Conservation (phyloP, 2,113 vertebrate genomes). For the Crotalus helleri region DNA sequence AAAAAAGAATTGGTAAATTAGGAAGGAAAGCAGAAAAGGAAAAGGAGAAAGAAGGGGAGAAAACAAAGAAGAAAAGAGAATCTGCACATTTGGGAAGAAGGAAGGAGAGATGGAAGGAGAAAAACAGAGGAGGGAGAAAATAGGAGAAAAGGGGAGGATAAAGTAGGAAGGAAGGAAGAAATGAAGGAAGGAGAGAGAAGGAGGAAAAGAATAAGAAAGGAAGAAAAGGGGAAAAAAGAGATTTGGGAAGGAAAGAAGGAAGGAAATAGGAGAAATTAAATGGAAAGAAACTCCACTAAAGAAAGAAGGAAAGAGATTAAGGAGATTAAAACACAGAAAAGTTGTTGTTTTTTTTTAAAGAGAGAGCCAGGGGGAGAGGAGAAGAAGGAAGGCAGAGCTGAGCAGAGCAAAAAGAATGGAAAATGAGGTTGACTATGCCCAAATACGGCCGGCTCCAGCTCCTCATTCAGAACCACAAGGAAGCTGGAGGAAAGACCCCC, state of each 20-base stretch:
- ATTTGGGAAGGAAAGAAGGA: neutral
- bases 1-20: no score
- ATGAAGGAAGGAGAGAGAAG: neutral
- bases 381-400: no score
- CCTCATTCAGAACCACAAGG: no score
- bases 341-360: neutral
- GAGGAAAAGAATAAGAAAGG: neutral
- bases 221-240: neutral
- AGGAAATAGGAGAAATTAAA: neutral
- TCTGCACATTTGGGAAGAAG: neutral
- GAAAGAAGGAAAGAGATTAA: neutral
- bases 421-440: neutral
- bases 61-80: neutral
- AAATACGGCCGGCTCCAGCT: no score
- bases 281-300: neutral
- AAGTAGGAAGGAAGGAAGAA: neutral
- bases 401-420: neutral
- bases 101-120: no score
- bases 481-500: no score
- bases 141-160: no score
- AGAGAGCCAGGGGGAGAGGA: neutral
- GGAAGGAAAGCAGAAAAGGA: no score
- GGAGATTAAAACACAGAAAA: neutral
- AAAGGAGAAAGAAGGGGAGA: no score
- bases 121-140: neutral